phyloP scores from a whole-genome alignment of 2,888 invertebrate genomes.

The Oscheius onirici region DNA sequence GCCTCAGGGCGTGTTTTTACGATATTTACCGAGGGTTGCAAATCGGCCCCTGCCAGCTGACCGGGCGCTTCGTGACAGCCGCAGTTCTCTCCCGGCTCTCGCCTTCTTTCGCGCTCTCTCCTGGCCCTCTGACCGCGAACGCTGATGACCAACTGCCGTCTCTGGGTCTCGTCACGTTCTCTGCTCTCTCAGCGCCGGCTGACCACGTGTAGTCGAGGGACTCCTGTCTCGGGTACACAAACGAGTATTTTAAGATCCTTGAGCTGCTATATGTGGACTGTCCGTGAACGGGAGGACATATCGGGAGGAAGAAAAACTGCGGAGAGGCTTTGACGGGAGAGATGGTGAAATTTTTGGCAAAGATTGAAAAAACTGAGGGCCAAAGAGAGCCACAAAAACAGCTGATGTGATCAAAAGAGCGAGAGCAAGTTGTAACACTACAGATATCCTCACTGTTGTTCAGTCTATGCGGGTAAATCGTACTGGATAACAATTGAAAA shows the following conservation, averaged over 20 bases:
- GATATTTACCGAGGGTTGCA: constrained; percentile 35
- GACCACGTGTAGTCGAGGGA: constrained; percentile 23
- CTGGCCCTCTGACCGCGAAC: constrained; percentile 23
- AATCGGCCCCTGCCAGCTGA: constrained; percentile 34
- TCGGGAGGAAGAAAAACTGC: background rate
- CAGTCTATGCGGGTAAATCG: too few relatives aligned
- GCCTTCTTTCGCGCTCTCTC: constrained; percentile 7
- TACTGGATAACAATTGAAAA: too few relatives aligned
- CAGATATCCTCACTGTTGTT: background rate
- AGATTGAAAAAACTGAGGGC: background rate
- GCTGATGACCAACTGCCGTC: constrained; percentile 31
- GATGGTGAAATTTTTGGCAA: background rate
- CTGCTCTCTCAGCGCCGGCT: constrained; percentile 8
- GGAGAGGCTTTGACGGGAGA: background rate
- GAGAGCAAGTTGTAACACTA: too few relatives aligned
- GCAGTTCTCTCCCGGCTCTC: background rate
- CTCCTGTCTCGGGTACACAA: constrained; percentile 5
- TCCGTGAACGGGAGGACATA: background rate
- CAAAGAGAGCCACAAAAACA: background rate
- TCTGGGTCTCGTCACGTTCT: constrained; percentile 23
- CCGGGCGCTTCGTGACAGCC: constrained; percentile 33
- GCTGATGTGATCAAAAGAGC: too few relatives aligned
- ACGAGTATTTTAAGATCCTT: constrained; percentile 23
- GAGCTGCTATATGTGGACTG: constrained; percentile 13
- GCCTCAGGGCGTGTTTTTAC: constrained; percentile 33